Evolutionary conservation across 2,797 vertebrate species (phyloP), one percentile per base, ranked within the genome.

Genomic region (Ctenopoma kingsleyae): DNA sequence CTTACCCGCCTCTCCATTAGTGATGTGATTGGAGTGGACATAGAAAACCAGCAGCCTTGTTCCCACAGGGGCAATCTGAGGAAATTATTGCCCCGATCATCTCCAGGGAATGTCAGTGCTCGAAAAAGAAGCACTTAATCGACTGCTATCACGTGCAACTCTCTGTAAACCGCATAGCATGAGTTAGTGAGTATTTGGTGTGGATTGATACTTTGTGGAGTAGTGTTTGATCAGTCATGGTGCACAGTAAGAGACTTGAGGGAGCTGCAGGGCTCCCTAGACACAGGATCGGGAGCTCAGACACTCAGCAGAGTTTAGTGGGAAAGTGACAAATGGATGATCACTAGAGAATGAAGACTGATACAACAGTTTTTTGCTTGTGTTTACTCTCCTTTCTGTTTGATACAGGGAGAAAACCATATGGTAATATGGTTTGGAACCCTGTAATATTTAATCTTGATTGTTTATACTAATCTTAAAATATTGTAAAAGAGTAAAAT

Each of bases 11-110:
- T 91, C 90, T 91, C 90, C 87, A 93, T 92, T 90, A 92, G 87
- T 79, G 87, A 83, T 81, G 87, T 92, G 91, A 92, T 93, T 89
- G 91, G 90, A 91, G 87, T 87, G 90, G 92, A 93, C 90, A 90
- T 44, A 89, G 90, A 92, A 91, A 90, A 90, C 89, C 89, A 83
- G 82, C 83, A 86, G 85, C 78, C 76, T 68, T 19, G 48, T 80
- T 92, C 90, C 91, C 90, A 88, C 70, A 68, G 90, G 92, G 79
- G 78, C 89, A 84, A 89, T 92, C 91, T 85, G 87, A 88, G 81
- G 85, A 85, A 88, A 90, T 90, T 74, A 91, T 88, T 88, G 82
- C 84, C 81, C 87, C 22, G 63, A 65, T 70, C 36, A 52, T 83
- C 87, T 83, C 81, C 13, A 1, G 89, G 89, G 88, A 88, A 78